Evolutionary conservation across 2,113 vertebrate genomes (phyloP), one percentile per base, ranked within the genome.

Genomic region (Mungos mungo): DNA sequence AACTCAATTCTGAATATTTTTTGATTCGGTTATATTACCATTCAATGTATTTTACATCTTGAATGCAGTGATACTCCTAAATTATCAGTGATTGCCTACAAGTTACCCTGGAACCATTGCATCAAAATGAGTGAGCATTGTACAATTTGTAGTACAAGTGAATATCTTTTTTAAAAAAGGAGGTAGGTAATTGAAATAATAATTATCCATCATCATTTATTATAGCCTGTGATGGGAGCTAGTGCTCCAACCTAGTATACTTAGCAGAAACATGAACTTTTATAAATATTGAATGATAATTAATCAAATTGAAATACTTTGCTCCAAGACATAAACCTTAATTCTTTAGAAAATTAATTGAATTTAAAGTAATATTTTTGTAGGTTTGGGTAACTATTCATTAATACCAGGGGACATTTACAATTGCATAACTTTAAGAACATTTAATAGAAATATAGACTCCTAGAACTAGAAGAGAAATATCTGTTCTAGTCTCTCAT

Each of bases 231-330:
- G 96, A 97, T 94, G 45, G 86, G 93, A 97, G 15, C 35, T 80
- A 92, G 87, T 87, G 35, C 50, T 95, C 93, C 74, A 97, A 96
- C 81, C 74, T 77, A 47, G 41, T 77, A 77, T 29, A 77, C 74
- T 90, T 93, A 95, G 94, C 31, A 31, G 97, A 97, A 97, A 96
- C 92, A 92, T 50, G 97, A 96, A 92, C 68, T 96, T 96, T 96
- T 97, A 98, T 97, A 98, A 98, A 98, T 98, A 97, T 97, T 97
- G 97, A 97, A 98, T 98, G 97, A 96, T 94, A 98, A 96, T 97
- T 97, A 97, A 97, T 98, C 97, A 98, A 97, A 98, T 94, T 88
- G 77, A 97, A 98, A 91, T 96, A 96, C 96, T 96, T 98, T 97
- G 97, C 97, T 98, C 84, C 57, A 88, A 98, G 97, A 95, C 85